Base-by-base conservation (phyloP, 2,888 invertebrate species). In the Drosophila peninsularis region DNA sequence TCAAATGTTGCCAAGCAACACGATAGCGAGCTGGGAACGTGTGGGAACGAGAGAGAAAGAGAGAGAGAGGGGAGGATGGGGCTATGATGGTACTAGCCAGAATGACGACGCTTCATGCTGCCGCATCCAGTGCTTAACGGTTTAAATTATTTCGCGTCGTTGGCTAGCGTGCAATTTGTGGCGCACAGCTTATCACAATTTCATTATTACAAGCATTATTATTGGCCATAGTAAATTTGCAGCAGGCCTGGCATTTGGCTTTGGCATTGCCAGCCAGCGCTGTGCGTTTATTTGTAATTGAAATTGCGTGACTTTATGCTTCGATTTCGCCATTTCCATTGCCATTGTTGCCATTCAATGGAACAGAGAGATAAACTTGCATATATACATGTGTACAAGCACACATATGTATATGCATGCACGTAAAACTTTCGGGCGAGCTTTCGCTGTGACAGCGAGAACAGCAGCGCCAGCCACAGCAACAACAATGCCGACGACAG, bases 281-380 rank as follows among this genome's bases (percentile, higher is more conserved):
- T 53, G 62, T 71, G 71, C 75, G 73, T 81, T 75, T 72, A 72
- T 72, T 79, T 65, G 83, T 84, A 88, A 88, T 84, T 84, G 88
- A 84, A 84, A 84, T 84, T 84, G 84, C 83, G 83, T 84, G 88
- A 88, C 88, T 84, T 86, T 86, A 82, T 84, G 86, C 80, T 88
- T 83, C 70, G 80, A 79, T 78, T 83, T 85, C 73, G 62, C 80
- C 63, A 58, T 62, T 66, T 65, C 58, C 58, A 62, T 64, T 69
- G 68, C 58, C 61, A 76, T 64, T 80, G 61, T 65, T 80, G 62
- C 62, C 56, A 71, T 54, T 60, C 47, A 49, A 71, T 45, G 41
- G 50, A 52, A 67, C 58, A 54, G 64, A 54, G 27, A 60, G 45
- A 65, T 52, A 73, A 66, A 58, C 73, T 73, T 78, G 71, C 69